Evolutionary conservation across 2,888 invertebrate species (phyloP).

Genomic region (Andrena fulva): DNA sequence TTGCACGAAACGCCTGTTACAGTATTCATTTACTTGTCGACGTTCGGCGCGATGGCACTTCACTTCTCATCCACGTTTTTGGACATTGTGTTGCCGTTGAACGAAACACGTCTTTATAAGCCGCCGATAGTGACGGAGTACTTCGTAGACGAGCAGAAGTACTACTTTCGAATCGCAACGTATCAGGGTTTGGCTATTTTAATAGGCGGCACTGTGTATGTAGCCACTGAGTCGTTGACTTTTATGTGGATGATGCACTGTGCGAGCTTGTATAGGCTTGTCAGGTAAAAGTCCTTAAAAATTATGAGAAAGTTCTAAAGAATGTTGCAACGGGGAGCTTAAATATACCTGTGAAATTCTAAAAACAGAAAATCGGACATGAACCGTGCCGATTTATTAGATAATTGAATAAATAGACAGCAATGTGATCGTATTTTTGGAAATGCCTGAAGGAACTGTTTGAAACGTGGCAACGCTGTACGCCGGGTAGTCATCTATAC

Average conservation of each 20-base stretch:
- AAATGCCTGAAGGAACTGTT: too few relatives aligned
- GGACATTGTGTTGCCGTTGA: slow-evolving; percentile 15
- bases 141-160: slow-evolving; percentile 12
- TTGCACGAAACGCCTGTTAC: neutral
- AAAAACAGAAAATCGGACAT: too few relatives aligned
- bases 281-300: slow-evolving; percentile 49
- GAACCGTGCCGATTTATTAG: too few relatives aligned
- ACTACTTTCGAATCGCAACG: neutral
- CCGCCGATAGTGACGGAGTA: neutral
- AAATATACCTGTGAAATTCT: too few relatives aligned
- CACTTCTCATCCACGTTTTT: neutral
- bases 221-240: neutral
- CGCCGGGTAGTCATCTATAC: too few relatives aligned
- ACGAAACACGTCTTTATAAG: slow-evolving; percentile 9
- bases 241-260: slow-evolving; percentile 11
- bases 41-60: neutral
- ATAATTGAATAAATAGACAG: too few relatives aligned
- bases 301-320: too few relatives aligned
- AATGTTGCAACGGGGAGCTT: too few relatives aligned
- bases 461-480: too few relatives aligned
- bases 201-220: neutral
- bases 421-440: too few relatives aligned
- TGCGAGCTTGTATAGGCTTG: slow-evolving; percentile 33
- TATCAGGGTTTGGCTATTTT: neutral
- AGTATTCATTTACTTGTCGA: neutral